These are phyloP conservation scores for Phymanthus crucifer DNA, from an alignment of 92 coral and sea anemone species.

Conservation along the genomic window DNA sequence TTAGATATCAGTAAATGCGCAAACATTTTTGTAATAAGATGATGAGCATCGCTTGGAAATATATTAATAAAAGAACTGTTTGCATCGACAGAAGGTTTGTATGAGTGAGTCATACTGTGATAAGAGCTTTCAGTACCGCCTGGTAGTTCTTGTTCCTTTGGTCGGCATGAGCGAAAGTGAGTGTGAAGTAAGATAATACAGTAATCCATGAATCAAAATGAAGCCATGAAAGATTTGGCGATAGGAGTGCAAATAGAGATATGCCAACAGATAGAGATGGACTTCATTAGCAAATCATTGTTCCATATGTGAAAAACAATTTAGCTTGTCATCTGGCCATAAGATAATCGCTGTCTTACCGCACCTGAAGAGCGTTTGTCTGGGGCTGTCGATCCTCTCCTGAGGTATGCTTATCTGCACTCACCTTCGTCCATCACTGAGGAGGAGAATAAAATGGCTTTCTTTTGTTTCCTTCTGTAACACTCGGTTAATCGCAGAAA, in stretches of 20 bases:
- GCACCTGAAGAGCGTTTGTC: no score
- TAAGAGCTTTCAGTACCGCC: background rate
- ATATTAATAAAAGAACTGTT: no score
- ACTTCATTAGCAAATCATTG: background rate
- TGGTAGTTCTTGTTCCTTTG: background rate
- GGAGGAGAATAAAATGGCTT: background rate
- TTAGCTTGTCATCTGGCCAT: background rate
- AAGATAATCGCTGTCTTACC: background rate
- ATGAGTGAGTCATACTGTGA: no score
- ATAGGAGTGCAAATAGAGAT: background rate
- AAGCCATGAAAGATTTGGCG: background rate
- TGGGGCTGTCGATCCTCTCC: no score
- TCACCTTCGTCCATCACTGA: background rate
- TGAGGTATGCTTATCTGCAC: no score
- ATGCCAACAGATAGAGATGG: background rate
- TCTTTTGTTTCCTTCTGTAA: background rate
- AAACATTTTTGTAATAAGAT: no score
- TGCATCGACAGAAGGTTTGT: no score
- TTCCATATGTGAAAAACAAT: background rate
- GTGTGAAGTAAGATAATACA: background rate
- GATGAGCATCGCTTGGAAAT: no score
- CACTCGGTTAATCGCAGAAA: background rate
- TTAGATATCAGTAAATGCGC: no score
- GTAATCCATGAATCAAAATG: background rate
- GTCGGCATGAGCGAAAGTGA: background rate